phyloP scores from a whole-genome alignment of 2,797 vertebrate species.

The Selene dorsalis region DNA sequence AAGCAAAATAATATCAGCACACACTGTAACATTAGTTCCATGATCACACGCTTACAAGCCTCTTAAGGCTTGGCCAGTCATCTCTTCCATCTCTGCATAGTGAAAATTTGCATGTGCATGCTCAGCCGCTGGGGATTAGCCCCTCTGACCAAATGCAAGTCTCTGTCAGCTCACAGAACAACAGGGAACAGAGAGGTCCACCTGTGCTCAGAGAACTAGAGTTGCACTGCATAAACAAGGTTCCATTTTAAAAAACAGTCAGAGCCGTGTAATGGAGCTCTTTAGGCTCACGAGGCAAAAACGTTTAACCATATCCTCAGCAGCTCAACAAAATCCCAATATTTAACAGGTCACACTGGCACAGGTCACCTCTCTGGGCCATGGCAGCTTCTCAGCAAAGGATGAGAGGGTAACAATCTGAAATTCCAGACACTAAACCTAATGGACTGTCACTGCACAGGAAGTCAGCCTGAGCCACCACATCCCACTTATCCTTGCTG shows the following conservation, averaged over 20 bases:
- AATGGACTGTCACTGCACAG: constrained; percentile 4
- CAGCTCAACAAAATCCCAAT: constrained; percentile 17
- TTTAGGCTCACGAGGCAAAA: constrained; percentile 19
- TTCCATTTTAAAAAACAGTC: constrained; percentile 19
- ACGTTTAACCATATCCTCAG: constrained; percentile 1
- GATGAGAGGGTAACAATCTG: constrained; percentile 3
- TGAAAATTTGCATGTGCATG: background rate
- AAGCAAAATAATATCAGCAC: constrained; percentile 25
- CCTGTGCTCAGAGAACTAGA: constrained; percentile 14
- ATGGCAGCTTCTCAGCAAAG: background rate
- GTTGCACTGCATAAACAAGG: constrained; percentile 29
- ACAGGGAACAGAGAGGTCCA: background rate
- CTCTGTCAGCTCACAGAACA: background rate
- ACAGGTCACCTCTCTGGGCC: background rate
- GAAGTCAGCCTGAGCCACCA: constrained; percentile 12
- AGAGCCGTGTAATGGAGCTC: constrained; percentile 15
- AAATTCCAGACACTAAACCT: constrained; percentile 5
- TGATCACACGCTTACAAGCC: constrained; percentile 19
- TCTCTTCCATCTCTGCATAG: constrained; percentile 16
- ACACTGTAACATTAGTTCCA: constrained; percentile 29
- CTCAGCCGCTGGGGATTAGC: background rate
- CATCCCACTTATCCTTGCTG: background rate
- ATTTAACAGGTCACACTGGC: constrained; percentile 23
- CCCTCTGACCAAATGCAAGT: background rate
- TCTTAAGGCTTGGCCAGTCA: background rate